These are phyloP conservation scores for Drosophila anomelani DNA, from an alignment of 2,888 invertebrate species.

Conservation along the genomic window DNA sequence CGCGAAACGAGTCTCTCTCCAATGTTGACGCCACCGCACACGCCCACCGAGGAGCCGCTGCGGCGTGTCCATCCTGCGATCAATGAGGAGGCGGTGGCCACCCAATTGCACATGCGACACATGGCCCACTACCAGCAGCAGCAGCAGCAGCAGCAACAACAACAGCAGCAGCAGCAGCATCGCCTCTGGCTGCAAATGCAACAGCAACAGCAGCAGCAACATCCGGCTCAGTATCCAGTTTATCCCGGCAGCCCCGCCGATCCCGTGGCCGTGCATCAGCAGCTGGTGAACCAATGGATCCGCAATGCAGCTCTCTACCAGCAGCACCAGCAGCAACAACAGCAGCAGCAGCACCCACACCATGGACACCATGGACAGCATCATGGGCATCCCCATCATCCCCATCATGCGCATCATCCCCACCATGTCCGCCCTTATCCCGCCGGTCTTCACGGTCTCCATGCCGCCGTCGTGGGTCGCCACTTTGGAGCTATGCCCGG, in stretches of 20 bases:
- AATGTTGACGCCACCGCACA: conserved; percentile 90
- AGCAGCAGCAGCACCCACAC: conserved; percentile 57
- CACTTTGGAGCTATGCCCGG: conserved; percentile 86
- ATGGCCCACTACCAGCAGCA: conserved; percentile 72
- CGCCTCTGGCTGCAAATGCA: conserved; percentile 69
- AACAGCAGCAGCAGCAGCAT: conserved; percentile 72
- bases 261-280: conserved; percentile 85
- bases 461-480: conserved; percentile 82
- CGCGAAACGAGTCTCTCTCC: conserved; percentile 86
- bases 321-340: conserved; percentile 81
- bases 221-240: conserved; percentile 74
- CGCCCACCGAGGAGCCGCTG: conserved; percentile 87
- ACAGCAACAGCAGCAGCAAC: conserved; percentile 70
- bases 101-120: conserved; percentile 70
- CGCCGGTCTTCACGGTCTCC: conserved; percentile 84
- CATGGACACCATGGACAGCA: conserved; percentile 83
- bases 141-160: conserved; percentile 66
- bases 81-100: conserved; percentile 76
- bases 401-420: conserved; percentile 84
- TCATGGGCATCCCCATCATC: conserved; percentile 83
- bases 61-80: conserved; percentile 57
- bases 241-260: conserved; percentile 82
- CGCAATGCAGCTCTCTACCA: conserved; percentile 90
- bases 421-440: conserved; percentile 78
- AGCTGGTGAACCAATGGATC: conserved; percentile 90